Conservation (phyloP, 2,113 vertebrate species). For the Thalassarche chlororhynchos region DNA sequence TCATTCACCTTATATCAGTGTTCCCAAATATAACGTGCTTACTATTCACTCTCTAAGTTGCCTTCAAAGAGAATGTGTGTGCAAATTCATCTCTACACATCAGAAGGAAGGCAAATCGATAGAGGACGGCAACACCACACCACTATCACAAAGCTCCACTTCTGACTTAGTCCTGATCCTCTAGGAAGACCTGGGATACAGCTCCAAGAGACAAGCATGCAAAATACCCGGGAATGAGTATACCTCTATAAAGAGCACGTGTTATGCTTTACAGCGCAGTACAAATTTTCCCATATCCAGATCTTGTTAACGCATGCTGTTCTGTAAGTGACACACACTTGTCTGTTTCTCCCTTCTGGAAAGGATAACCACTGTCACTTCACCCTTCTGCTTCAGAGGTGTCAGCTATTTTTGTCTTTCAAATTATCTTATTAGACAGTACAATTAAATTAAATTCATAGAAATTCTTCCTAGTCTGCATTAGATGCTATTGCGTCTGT, state of each 20-base stretch:
- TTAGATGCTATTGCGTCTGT: background rate
- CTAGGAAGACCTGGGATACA: background rate
- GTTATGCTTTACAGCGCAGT: background rate
- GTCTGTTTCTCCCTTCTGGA: background rate
- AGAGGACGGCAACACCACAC: background rate
- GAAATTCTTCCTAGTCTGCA: background rate
- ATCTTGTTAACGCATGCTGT: background rate
- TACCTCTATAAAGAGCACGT: background rate
- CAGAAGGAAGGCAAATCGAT: background rate
- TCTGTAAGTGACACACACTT: background rate
- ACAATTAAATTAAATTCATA: background rate
- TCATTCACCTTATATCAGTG: background rate
- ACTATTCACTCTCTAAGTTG: background rate
- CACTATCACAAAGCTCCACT: background rate
- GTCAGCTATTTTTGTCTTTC: background rate
- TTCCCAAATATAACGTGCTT: background rate
- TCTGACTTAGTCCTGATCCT: background rate
- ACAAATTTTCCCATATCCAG: background rate
- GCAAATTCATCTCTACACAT: background rate
- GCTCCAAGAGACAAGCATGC: background rate
- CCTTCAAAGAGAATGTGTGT: background rate
- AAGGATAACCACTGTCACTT: background rate
- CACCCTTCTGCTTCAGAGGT: background rate
- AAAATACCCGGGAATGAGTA: background rate
- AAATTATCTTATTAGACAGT: background rate